A percentile compares a stretch with the other conserved stretches of the same genome.
These are phyloP conservation scores for Cosmia pyralina DNA, from an alignment of 2,888 invertebrate species.

Conservation along the genomic window DNA sequence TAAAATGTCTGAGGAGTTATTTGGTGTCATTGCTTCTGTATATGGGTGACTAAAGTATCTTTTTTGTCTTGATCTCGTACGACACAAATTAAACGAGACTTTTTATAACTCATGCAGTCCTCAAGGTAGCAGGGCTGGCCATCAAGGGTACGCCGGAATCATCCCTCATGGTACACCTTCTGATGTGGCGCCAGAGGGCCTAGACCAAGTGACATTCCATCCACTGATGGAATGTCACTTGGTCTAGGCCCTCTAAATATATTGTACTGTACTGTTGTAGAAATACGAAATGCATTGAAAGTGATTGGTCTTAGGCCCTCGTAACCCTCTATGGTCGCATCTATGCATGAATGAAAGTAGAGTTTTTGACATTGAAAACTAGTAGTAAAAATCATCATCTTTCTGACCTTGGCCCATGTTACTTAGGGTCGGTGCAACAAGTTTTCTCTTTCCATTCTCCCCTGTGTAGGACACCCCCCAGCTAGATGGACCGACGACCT, in stretches of 20 bases:
- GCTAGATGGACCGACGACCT: too few species aligned
- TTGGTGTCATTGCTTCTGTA: not conserved
- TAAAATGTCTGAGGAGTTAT: slow-evolving; percentile 10
- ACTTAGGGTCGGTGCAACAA: too few species aligned
- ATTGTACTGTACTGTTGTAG: too few species aligned
- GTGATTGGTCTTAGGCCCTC: not conserved
- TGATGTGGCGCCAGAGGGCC: not conserved
- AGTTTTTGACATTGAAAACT: not conserved
- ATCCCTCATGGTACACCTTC: not conserved
- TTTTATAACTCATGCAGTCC: not conserved
- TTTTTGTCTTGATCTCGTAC: not conserved
- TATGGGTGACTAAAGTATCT: not conserved
- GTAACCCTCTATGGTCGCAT: not conserved
- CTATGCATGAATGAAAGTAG: not conserved
- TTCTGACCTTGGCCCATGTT: too few species aligned
- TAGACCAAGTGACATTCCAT: not conserved
- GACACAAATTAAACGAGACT: not conserved
- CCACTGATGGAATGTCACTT: too few species aligned
- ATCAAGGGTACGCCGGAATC: not conserved
- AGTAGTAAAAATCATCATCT: not conserved
- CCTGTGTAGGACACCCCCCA: too few species aligned
- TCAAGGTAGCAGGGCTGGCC: too few species aligned
- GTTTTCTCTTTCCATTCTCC: too few species aligned
- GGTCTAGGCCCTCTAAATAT: too few species aligned
- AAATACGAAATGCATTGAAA: not conserved